phyloP scores from a whole-genome alignment of 1,140 invertebrate species.

The Xylocopa sonorina region DNA sequence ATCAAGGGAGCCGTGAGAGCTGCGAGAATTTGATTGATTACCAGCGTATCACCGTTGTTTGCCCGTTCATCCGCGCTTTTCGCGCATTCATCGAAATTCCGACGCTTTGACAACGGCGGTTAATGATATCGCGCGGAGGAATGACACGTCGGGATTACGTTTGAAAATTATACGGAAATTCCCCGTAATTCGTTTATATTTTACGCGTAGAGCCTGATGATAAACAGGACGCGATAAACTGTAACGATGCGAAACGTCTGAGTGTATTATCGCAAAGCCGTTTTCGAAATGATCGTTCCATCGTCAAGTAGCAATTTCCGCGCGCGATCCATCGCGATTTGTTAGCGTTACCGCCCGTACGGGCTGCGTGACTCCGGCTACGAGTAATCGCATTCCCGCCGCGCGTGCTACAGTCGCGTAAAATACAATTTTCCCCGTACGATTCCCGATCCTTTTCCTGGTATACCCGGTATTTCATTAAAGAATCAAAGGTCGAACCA shows the following conservation, averaged over 20 bases:
- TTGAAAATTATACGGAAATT: background rate
- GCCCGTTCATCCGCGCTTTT: background rate
- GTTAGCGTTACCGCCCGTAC: background rate
- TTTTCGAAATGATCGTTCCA: too few species aligned
- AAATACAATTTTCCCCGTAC: conserved; percentile 14
- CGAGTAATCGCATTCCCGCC: conserved; percentile 23
- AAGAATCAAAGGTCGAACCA: conserved; percentile 3
- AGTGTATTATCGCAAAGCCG: too few species aligned
- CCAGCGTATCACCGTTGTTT: background rate
- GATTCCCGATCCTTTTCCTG: background rate
- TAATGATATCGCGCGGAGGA: background rate
- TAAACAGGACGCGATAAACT: too few species aligned
- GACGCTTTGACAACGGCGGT: background rate
- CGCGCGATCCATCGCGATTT: background rate
- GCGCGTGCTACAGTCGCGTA: too few species aligned
- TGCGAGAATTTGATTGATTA: conserved; percentile 37
- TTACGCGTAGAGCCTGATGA: too few species aligned
- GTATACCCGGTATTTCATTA: conserved; percentile 9
- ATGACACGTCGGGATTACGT: background rate
- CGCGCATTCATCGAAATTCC: background rate
- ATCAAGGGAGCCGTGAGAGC: conserved; percentile 24
- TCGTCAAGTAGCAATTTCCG: conserved; percentile 11
- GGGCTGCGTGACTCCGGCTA: background rate
- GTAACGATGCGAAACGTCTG: too few species aligned
- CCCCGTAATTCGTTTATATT: too few species aligned